A percentile compares a stretch with the other conserved stretches of the same genome.
phyloP scores from a whole-genome alignment of 2,113 vertebrate genomes.

The Hydrochoerus hydrochaeris region DNA sequence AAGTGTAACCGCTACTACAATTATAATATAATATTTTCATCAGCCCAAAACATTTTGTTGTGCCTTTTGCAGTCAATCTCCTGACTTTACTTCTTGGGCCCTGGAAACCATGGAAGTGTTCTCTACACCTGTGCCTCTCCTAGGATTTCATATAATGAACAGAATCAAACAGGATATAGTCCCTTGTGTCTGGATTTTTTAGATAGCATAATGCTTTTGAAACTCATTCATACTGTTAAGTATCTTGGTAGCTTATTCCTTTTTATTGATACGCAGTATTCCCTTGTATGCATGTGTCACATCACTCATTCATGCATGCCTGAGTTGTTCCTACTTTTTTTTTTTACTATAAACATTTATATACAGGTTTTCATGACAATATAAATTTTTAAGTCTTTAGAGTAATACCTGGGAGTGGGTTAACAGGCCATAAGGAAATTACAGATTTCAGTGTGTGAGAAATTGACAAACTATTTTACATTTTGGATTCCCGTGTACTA shows the following conservation, averaged over 20 bases:
- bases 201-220: background rate
- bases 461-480: background rate
- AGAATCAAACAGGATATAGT: background rate
- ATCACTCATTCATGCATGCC: background rate
- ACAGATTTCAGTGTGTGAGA: background rate
- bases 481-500: background rate
- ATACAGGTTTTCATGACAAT: background rate
- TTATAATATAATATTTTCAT: background rate
- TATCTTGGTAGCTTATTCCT: background rate
- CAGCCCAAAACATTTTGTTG: background rate
- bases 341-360: background rate
- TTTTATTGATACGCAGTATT: background rate
- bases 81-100: background rate
- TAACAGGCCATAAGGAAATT: background rate
- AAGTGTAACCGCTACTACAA: background rate
- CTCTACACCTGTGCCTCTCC: conserved; percentile 20
- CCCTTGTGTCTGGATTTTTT: conserved; percentile 4
- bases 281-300: background rate
- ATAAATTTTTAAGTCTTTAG: background rate
- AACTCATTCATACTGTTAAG: background rate
- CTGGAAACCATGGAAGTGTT: background rate
- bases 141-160: background rate
- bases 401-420: background rate
- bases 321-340: background rate
- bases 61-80: background rate